Conservation (phyloP, 2,113 vertebrate genomes). For the Podarcis raffonei region DNA sequence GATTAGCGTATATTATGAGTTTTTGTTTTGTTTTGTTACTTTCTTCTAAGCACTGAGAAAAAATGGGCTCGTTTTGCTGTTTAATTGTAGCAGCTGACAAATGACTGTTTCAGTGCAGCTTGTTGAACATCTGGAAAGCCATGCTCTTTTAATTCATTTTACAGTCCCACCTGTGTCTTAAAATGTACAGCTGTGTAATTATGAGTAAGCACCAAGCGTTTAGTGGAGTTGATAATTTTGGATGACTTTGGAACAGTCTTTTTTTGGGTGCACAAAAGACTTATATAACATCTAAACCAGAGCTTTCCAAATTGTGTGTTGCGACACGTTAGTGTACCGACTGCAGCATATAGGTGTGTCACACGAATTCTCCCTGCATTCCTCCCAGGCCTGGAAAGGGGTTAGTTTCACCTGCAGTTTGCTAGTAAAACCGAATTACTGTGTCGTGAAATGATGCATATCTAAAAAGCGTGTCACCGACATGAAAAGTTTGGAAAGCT, state of each 20-base stretch:
- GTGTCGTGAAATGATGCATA: too few species aligned
- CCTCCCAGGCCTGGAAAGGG: too few species aligned
- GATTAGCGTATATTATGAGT: neutral
- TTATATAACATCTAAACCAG: too few species aligned
- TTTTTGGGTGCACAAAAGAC: too few species aligned
- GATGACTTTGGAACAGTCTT: neutral
- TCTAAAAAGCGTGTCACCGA: too few species aligned
- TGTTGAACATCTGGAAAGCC: neutral
- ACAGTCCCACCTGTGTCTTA: neutral
- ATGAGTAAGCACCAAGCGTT: accelerated
- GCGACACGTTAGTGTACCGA: too few species aligned
- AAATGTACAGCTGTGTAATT: neutral
- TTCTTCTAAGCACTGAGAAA: neutral
- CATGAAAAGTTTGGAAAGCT: too few species aligned
- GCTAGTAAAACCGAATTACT: too few species aligned
- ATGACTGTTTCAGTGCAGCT: neutral
- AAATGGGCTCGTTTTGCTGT: neutral
- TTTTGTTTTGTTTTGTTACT: neutral
- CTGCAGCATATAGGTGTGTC: too few species aligned
- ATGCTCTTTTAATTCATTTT: neutral
- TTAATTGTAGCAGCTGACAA: neutral
- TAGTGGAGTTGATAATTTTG: neutral
- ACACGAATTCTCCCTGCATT: too few species aligned
- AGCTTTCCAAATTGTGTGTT: too few species aligned
- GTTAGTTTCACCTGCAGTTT: too few species aligned